Conservation (phyloP, 2,113 vertebrate genomes). For the Tachuris rubrigastra region DNA sequence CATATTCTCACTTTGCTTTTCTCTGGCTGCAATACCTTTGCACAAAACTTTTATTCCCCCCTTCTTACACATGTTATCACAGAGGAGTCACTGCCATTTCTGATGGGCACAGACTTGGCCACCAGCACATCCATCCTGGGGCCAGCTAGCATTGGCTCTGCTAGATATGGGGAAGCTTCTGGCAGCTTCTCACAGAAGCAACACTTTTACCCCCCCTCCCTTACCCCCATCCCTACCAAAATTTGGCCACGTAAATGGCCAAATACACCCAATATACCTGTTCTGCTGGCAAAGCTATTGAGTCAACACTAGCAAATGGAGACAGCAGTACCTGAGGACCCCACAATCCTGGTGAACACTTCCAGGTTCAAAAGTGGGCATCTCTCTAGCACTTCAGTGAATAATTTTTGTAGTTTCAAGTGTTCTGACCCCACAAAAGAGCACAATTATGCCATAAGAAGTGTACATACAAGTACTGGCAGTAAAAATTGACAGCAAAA, state of each 20-base stretch:
- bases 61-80: background rate
- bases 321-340: background rate
- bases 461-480: background rate
- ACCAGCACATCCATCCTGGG: rapidly evolving
- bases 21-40: background rate
- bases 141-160: background rate
- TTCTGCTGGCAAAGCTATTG: background rate
- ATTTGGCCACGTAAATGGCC: background rate
- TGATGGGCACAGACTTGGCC: background rate
- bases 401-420: background rate
- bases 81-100: background rate
- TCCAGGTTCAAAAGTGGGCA: background rate
- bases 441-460: background rate
- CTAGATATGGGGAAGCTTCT: background rate
- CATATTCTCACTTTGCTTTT: background rate
- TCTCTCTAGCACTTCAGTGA: background rate
- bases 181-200: background rate
- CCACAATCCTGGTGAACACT: background rate
- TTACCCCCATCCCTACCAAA: background rate
- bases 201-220: background rate
- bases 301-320: background rate
- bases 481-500: background rate
- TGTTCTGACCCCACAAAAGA: background rate
- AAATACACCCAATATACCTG: background rate
- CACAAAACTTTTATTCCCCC: background rate